Conservation (phyloP, 2,797 vertebrate species). For the Propithecus deckenii region DNA sequence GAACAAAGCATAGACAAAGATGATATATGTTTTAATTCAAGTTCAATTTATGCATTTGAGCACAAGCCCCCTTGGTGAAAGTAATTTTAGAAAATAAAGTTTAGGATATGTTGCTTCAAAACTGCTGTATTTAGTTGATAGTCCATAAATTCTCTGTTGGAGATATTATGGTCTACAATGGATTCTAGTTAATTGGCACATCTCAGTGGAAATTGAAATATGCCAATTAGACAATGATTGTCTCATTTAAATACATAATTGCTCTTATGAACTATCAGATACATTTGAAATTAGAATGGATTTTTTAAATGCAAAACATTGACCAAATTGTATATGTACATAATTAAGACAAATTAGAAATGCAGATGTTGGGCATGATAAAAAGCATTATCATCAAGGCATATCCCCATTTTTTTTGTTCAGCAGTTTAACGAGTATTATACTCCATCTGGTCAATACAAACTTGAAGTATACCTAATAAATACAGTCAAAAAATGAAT, state of each 20-base stretch:
- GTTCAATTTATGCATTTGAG: not conserved
- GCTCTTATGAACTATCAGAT: conserved; percentile 66
- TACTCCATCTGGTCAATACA: conserved; percentile 40
- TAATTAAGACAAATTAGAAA: conserved; percentile 69
- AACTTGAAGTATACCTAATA: not conserved
- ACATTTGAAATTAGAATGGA: conserved; percentile 66
- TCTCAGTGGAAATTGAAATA: conserved; percentile 66
- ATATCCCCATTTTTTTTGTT: not conserved
- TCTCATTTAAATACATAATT: conserved; percentile 72
- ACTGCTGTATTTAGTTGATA: not conserved
- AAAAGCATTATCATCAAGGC: conserved; percentile 24
- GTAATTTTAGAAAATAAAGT: conserved; percentile 26
- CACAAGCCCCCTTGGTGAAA: not conserved
- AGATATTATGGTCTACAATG: not conserved
- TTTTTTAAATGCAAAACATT: conserved; percentile 66
- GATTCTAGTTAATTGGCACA: conserved; percentile 65
- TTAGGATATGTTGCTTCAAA: conserved; percentile 46
- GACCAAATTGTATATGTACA: conserved; percentile 64
- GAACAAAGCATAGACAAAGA: not conserved
- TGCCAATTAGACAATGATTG: conserved; percentile 63
- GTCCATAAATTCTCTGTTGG: conserved; percentile 53
- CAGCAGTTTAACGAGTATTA: conserved; percentile 44
- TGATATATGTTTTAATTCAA: not conserved
- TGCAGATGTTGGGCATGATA: conserved; percentile 48
- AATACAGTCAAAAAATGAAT: not conserved